These are phyloP conservation scores for Berghia stephanieae DNA, from an alignment of 1,140 invertebrate species.

Conservation along the genomic window DNA sequence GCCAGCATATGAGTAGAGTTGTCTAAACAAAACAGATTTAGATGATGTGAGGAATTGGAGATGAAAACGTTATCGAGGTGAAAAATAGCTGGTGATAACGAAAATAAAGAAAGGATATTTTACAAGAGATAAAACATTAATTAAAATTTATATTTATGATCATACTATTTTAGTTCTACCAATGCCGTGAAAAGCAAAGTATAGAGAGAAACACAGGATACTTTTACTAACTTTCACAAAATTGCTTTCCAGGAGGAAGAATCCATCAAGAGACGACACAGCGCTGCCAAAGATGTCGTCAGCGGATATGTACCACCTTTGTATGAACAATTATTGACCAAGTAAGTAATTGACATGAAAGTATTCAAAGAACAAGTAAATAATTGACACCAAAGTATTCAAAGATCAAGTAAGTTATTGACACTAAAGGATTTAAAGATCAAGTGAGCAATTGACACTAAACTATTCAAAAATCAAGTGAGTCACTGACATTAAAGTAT, in stretches of 20 bases:
- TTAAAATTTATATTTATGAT: too few species aligned
- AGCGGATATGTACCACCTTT: constrained; percentile 56
- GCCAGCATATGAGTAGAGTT: too few species aligned
- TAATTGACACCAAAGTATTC: not conserved
- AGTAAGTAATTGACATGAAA: constrained; percentile 55
- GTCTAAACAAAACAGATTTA: too few species aligned
- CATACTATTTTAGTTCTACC: too few species aligned
- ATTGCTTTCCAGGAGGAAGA: constrained; percentile 54
- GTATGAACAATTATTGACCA: constrained; percentile 55
- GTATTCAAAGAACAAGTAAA: not conserved
- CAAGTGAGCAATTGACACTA: not conserved
- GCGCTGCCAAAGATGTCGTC: constrained; percentile 60
- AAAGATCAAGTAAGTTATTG: not conserved
- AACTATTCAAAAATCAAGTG: not conserved
- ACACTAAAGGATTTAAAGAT: not conserved
- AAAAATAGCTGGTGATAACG: too few species aligned
- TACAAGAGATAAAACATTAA: too few species aligned
- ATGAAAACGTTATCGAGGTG: too few species aligned
- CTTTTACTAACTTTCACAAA: too few species aligned
- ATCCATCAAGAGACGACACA: constrained; percentile 57
- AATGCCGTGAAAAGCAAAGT: too few species aligned
- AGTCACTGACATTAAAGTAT: not conserved
- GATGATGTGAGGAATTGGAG: too few species aligned
- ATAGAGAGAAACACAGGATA: too few species aligned
- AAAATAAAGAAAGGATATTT: too few species aligned